Base-by-base conservation (phyloP, 2,888 invertebrate species). In the Ichneumoninae sp. region DNA sequence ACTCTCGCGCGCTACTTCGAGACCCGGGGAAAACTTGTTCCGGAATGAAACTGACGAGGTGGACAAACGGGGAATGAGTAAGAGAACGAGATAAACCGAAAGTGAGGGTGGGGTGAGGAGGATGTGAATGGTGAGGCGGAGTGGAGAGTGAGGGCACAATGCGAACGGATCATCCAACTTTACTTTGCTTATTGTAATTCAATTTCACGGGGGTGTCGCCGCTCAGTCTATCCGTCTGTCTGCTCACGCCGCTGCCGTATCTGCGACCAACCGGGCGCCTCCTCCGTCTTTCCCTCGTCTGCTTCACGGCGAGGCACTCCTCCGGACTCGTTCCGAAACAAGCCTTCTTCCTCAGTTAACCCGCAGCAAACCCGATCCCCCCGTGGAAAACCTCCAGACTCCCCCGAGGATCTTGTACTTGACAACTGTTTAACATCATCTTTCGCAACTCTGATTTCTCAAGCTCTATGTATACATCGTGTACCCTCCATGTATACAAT, bases 121-220 rank as follows among this genome's bases (percentile, higher is more conserved):
- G 63, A 54, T 71, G 33, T 63, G 70, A 77, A 82, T 74, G 70
- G 75, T 52, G 76, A 70, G 44, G 50, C 54, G 79, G 90, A 90
- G 90, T 90, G 89, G 87, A 89, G 89, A 89, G 89, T 89, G 90
- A 83, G 78, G 83, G 87, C 87, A 92, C 91, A 91, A 91, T 92
- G 89, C 89, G 84, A 83, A 88, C 88, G 91, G 92, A 92, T 93
- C 92, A 92, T 91, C 92, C 91, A 90, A 91, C 91, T 91, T 91
- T 90, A 89, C 91, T 91, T 91, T 90, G 89, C 91, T 91, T 91
- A 92, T 92, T 91, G 90, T 92, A 92, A 92, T 92, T 92, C 91
- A 93, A 92, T 92, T 93, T 92, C 91, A 91, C 91, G 89, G 89
- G 88, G 88, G 88, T 66, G 76, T 66, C 76, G 76, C 26, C 75